Base-by-base conservation (phyloP, 1,140 invertebrate species). In the Neelides sp. region DNA sequence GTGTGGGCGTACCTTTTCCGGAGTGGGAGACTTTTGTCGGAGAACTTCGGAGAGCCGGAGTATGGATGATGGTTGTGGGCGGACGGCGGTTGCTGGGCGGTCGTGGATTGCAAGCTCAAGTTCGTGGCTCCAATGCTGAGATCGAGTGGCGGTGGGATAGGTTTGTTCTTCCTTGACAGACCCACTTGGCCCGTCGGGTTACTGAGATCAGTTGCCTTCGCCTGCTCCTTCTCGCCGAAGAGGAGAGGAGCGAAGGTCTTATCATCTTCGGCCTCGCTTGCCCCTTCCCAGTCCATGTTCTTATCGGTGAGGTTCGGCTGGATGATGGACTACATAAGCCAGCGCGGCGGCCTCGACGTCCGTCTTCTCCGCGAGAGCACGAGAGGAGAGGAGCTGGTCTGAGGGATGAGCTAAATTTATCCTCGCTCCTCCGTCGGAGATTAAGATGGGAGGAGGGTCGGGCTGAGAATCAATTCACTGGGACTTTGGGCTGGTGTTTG, bases 1-100 rank as follows among this genome's bases (percentile, higher is more conserved):
- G n/a, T n/a, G n/a, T n/a, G n/a, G n/a, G n/a, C n/a, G n/a, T 56
- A 60, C 58, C 58, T 56, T 54, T 60, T 60, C 8, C 58, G 51
- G 46, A 54, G 52, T 22, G 58, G 58, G 26, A 60, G 50, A 39
- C 30, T 53, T 35, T 60, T 60, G 48, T 59, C 53, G 54, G 54
- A 50, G 45, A 55, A 55, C 47, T 56, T 55, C 37, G 57, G 57
- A 41, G 57, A 59, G 24, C 50, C 48, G 24, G 54, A 37, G 30
- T 49, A 42, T 15, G 37, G 34, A n/a, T 43, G 43, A 44, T 50
- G 46, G 39, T 1, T 50, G 40, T 20, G 35, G 41, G 41, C 40
- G 27, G 30, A 27, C 2, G 50, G n/a, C 41, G 45, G 50, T 19
- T 37, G 34, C 43, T 23, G 45, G 48, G 48, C 40, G 26, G 55